Evolutionary conservation across 2,797 vertebrate genomes (phyloP).

Genomic region (Galagoides demidoff): DNA sequence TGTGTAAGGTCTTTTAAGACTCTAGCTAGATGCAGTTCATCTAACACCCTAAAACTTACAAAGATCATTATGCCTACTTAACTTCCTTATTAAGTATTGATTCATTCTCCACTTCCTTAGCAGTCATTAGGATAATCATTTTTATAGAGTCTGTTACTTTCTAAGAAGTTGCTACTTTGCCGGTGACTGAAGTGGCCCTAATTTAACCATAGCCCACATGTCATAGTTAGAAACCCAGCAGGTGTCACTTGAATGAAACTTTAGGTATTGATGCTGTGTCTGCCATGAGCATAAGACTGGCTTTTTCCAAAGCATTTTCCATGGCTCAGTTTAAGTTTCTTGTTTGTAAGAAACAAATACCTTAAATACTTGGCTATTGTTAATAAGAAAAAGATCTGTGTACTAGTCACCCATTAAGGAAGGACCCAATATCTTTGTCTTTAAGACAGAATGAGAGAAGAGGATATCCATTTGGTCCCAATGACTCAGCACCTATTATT

Average conservation of each 20-base stretch:
- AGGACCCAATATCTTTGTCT: not conserved
- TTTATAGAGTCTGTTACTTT: not conserved
- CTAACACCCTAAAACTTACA: not conserved
- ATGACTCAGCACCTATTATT: not conserved
- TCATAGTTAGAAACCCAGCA: not conserved
- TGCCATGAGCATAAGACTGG: not conserved
- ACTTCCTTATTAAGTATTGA: not conserved
- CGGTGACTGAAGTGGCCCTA: not conserved
- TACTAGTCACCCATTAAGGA: not conserved
- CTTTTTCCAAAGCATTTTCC: not conserved
- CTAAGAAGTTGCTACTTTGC: not conserved
- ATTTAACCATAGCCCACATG: not conserved
- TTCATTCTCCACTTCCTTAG: not conserved
- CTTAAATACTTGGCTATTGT: not conserved
- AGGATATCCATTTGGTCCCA: not conserved
- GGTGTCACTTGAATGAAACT: not conserved
- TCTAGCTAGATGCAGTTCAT: not conserved
- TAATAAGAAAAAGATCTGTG: not conserved
- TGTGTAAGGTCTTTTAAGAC: not conserved
- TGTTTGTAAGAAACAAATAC: not conserved
- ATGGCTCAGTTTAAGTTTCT: not conserved
- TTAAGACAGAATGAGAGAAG: not conserved
- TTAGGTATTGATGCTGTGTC: not conserved
- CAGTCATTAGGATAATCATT: not conserved
- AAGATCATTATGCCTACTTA: not conserved